Base-by-base conservation (phyloP, 2,888 invertebrate genomes). In the Drosophila meridionalis region DNA sequence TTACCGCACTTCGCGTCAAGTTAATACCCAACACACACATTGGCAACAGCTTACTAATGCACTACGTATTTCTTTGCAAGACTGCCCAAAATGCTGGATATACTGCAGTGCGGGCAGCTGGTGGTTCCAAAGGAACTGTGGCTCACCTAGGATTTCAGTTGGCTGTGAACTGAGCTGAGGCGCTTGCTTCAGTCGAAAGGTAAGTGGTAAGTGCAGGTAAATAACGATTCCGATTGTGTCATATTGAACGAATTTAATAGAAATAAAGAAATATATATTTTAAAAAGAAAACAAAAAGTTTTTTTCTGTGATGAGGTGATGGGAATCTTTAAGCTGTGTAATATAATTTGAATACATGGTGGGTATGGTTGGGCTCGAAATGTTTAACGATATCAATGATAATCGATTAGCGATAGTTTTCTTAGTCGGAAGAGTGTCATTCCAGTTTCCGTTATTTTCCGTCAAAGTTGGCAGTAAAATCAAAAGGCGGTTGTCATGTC, bases 31-130 rank as follows among this genome's bases (percentile, higher is more conserved):
- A 56, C 60, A 64, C 47, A 64, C 60, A 52, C 30, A 26, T 59
- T 71, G 76, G 76, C 64, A 65, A 64, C 57, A 60, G 81, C 79
- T 76, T 78, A 87, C 83, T 87, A 87, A 87, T 87, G 72, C 78
- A 73, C 78, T 73, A 83, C 82, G 86, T 87, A 86, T 87, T 87
- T 87, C 83, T 89, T 87, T 87, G 69, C 87, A 87, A 87, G 89
- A 78, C 89, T 89, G 83, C 75, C 87, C 73, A 74, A 74, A 78
- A 73, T 73, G 78, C 82, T 78, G 81, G 78, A 80, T 69, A 80
- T 68, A 32, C 83, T 80, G 64, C 69, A 77, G 66, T 69, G 60
- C 50, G 57, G 73, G 50, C 67, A 69, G 58, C 45, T 61, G 64
- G 30, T 60, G 73, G 58, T 73, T 62, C 64, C 59, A 69, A 64